phyloP scores from a whole-genome alignment of 2,113 vertebrate genomes.

The Siniperca chuatsi region DNA sequence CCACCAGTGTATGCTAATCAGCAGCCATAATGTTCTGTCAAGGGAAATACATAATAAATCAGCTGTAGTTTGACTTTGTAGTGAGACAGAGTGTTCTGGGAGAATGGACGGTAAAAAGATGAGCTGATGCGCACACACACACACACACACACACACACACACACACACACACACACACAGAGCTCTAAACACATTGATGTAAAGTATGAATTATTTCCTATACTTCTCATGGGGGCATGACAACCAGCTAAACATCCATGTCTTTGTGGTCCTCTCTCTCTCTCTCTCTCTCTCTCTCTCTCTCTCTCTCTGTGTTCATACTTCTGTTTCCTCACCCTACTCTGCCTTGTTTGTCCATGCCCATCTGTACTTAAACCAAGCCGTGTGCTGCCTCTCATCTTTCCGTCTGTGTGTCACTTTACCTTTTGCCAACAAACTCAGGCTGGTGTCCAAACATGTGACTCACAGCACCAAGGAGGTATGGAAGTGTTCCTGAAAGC shows the following conservation, averaged over 20 bases:
- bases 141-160: conserved; percentile 2
- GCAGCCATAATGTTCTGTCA: conserved; percentile 69
- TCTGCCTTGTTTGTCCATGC: conserved; percentile 23
- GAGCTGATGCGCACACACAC: not conserved
- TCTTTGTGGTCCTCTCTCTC: not conserved
- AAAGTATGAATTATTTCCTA: conserved; percentile 24
- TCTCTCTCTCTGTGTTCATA: not conserved
- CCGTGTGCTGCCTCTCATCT: conserved; percentile 47
- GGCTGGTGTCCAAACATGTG: conserved; percentile 56
- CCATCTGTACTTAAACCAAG: conserved; percentile 32
- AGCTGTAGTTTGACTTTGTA: conserved; percentile 69
- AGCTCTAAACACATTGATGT: conserved; percentile 5
- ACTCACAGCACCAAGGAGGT: conserved; percentile 27
- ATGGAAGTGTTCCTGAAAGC: conserved; percentile 44
- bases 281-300: not conserved
- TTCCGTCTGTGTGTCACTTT: conserved; percentile 35
- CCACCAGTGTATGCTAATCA: conserved; percentile 62
- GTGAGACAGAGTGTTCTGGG: conserved; percentile 34
- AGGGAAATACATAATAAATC: conserved; percentile 67
- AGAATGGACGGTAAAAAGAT: conserved; percentile 24
- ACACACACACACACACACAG: not conserved
- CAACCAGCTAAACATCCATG: not conserved
- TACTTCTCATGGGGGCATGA: conserved; percentile 1
- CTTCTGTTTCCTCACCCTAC: not conserved
- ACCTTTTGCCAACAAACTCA: conserved; percentile 51